Evolutionary conservation across 2,797 vertebrate genomes (phyloP), one percentile per base, ranked within the genome.

Genomic region (Chaetophractus vellerosus): DNA sequence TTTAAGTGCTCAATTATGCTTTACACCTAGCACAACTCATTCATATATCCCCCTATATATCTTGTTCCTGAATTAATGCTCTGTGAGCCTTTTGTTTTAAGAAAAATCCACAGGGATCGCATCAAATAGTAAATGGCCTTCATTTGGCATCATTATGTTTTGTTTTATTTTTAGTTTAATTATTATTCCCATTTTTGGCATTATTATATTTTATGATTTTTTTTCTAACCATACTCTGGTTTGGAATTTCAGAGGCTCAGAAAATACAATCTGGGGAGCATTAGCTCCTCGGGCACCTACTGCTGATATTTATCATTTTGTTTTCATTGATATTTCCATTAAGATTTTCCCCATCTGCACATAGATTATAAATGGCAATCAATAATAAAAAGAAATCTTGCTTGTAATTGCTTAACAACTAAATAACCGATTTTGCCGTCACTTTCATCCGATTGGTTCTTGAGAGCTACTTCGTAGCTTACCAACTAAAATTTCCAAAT

Each of bases 301-400:
- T 82, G 52, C 59, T 82, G 4, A 92, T 86, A 68, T 71, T 91
- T 84, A 74, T 41, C 52, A 63, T 52, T 92, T 88, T 81, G 41
- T 84, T 88, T 94, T 89, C 69, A 90, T 31, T 88, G 85, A 92
- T 95, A 85, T 88, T 81, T 85, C 26, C 38, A 86, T 81, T 85
- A 90, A 91, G n/a, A 19, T 71, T 93, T 75, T 72, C 64, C 57
- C 69, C 28, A 64, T 82, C 78, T 63, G 16, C 63, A 68, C 52
- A 72, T 68, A 33, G 38, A 90, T 89, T 84, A 78, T 50, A 95
- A 84, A 82, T 28, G 71, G 21, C 28, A 75, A 85, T 69, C n/a
- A 63, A 61, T 28, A 85, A 45, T 72, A 41, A 80, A 93, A 92
- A 36, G 31, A 78, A 95, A 93, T 94, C 63, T 93, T 83, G 38